Percentiles rank a stretch among this genome's conserved stretches.
Evolutionary conservation across 2,888 invertebrate genomes (phyloP).

Genomic region (Kryphioiulus occultus): DNA sequence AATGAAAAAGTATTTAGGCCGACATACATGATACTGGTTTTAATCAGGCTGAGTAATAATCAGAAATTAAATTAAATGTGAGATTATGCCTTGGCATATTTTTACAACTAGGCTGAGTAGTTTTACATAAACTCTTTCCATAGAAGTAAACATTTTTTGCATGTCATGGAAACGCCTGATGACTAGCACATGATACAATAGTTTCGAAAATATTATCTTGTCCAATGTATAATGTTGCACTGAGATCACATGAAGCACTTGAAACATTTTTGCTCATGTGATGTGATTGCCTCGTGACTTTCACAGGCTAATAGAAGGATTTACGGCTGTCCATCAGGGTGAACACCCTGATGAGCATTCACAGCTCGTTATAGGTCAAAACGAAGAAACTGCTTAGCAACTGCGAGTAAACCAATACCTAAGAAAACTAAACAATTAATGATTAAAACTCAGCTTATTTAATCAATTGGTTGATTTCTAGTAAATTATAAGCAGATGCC

Average conservation of each 20-base stretch:
- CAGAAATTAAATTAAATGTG: neutral
- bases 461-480: too few species aligned
- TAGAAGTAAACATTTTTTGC: neutral
- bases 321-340: constrained; percentile 1
- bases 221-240: constrained; percentile 6
- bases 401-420: neutral
- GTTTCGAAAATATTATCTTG: neutral
- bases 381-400: neutral
- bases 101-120: neutral
- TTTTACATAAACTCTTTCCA: neutral
- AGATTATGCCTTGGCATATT: neutral
- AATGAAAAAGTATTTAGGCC: too few species aligned
- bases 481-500: too few species aligned
- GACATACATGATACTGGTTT: too few species aligned
- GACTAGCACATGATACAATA: neutral
- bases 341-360: constrained; percentile 10
- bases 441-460: too few species aligned
- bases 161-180: neutral
- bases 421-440: too few species aligned
- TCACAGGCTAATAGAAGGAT: constrained; percentile 19
- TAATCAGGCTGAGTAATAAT: neutral
- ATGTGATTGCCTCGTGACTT: neutral
- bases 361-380: constrained; percentile 9
- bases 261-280: neutral
- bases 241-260: constrained; percentile 18